These are phyloP conservation scores for Magallana angulata DNA, from an alignment of 1,140 invertebrate genomes.

Conservation along the genomic window DNA sequence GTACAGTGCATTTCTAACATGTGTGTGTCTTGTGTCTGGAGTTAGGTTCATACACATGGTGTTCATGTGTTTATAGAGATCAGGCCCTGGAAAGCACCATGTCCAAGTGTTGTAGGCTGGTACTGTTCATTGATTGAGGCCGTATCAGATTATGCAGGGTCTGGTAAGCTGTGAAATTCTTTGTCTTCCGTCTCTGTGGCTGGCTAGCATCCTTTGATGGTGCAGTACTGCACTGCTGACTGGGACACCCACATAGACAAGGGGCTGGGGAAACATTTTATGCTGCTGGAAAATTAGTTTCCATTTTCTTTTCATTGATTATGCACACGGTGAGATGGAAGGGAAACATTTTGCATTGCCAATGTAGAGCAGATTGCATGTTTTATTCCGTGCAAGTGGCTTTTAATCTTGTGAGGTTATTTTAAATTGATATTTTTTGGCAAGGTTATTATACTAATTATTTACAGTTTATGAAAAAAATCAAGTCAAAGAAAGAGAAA, in stretches of 20 bases:
- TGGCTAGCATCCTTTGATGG: background rate
- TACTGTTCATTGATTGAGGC: slow-evolving; percentile 27
- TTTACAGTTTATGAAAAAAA: background rate
- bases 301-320: background rate
- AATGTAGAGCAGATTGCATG: background rate
- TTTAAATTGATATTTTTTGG: background rate
- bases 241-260: slow-evolving; percentile 13
- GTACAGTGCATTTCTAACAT: no score
- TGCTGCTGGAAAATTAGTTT: slow-evolving; percentile 7
- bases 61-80: background rate
- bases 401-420: background rate
- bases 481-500: no score
- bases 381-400: background rate
- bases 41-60: background rate
- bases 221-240: background rate
- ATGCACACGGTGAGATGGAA: slow-evolving; percentile 11
- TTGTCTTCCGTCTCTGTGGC: background rate
- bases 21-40: no score
- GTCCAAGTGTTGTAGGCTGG: background rate
- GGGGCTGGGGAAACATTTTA: background rate
- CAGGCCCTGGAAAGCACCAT: background rate
- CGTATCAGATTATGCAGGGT: background rate
- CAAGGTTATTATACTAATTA: background rate
- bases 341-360: slow-evolving; percentile 1
- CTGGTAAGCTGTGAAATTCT: slow-evolving; percentile 13